Percentiles rank a stretch among this genome's conserved stretches.
Conservation (phyloP, 2,113 vertebrate genomes). For the Nothobranchius furzeri region DNA sequence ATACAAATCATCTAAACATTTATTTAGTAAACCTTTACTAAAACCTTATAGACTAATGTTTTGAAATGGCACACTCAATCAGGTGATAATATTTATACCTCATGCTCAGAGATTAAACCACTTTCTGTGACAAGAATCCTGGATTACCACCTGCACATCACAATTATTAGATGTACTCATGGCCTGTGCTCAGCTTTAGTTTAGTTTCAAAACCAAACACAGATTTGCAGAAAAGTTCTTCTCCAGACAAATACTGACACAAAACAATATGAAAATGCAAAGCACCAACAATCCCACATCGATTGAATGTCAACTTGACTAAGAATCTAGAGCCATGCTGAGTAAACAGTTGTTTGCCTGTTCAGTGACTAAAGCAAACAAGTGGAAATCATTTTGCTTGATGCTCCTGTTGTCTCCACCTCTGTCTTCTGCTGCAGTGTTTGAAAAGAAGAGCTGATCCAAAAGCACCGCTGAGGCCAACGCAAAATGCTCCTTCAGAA, state of each 20-base stretch:
- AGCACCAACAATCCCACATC: neutral
- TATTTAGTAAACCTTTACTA: too few relatives aligned
- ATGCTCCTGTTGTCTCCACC: constrained; percentile 27
- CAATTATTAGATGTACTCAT: neutral
- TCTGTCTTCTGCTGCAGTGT: constrained; percentile 31
- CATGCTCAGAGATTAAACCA: neutral
- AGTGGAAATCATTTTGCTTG: constrained; percentile 30
- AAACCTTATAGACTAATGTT: too few relatives aligned
- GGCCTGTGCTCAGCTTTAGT: neutral
- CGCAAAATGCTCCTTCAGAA: constrained; percentile 27
- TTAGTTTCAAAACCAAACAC: constrained; percentile 20
- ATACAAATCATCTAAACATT: too few relatives aligned
- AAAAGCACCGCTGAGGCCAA: constrained; percentile 14
- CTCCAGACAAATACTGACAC: neutral
- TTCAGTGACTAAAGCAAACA: constrained; percentile 40
- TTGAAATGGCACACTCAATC: too few relatives aligned
- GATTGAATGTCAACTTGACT: constrained; percentile 26
- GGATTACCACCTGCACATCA: neutral
- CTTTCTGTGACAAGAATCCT: neutral
- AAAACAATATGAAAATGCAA: constrained; percentile 9
- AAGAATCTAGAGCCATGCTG: constrained; percentile 16
- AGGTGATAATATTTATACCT: too few relatives aligned
- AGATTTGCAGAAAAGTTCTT: constrained; percentile 9
- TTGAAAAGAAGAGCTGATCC: constrained; percentile 42
- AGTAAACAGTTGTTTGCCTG: constrained; percentile 34